Percentiles rank a stretch among this genome's conserved stretches.
Evolutionary conservation across 2,797 vertebrate species (phyloP).

Genomic region (Poecilia picta): DNA sequence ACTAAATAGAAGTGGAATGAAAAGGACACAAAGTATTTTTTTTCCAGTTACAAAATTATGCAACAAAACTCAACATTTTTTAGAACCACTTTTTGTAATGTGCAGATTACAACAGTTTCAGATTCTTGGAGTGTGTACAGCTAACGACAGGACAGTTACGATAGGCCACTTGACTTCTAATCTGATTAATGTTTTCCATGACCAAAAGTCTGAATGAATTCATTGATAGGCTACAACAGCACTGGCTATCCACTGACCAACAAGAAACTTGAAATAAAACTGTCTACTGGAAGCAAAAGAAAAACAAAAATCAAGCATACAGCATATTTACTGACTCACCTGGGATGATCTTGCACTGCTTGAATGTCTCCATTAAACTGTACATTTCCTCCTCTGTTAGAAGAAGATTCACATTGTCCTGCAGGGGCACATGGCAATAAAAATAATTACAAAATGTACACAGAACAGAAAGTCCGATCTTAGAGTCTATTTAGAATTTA

Average conservation of each 20-base stretch:
- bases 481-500: background rate
- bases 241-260: background rate
- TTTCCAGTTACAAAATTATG: background rate
- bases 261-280: background rate
- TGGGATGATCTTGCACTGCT: slow-evolving; percentile 92
- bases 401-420: slow-evolving; percentile 96
- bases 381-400: slow-evolving; percentile 98
- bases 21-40: background rate
- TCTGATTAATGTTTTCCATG: background rate
- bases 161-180: background rate
- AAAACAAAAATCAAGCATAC: background rate
- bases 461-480: background rate
- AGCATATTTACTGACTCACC: slow-evolving; percentile 72
- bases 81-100: background rate
- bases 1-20: background rate
- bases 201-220: too few species aligned
- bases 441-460: background rate
- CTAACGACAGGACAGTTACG: background rate
- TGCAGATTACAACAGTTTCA: too few species aligned
- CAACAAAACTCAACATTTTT: background rate
- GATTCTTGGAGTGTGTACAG: too few species aligned
- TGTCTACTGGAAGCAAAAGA: background rate
- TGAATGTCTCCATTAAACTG: slow-evolving; percentile 91
- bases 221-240: too few species aligned
- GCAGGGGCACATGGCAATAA: slow-evolving; percentile 21